These are phyloP conservation scores for Stomatorhinus walkeri DNA, from an alignment of 2,797 vertebrate genomes.

Conservation along the genomic window DNA sequence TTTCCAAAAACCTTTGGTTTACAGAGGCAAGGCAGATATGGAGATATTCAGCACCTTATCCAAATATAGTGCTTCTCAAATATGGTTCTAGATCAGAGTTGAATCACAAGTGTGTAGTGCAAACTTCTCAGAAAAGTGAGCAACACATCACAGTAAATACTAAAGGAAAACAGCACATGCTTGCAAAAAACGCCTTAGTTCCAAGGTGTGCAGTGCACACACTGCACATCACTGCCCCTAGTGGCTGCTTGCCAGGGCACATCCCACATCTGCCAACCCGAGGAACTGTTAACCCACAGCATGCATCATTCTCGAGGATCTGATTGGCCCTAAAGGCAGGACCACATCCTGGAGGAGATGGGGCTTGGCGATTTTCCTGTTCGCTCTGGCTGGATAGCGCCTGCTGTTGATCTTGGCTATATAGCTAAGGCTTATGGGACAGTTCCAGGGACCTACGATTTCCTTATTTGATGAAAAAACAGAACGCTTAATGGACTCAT, in stretches of 20 bases:
- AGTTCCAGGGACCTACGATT: slow-evolving; percentile 1
- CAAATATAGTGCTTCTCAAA: not conserved
- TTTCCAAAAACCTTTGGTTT: not conserved
- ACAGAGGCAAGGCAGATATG: not conserved
- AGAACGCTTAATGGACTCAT: slow-evolving; percentile 5
- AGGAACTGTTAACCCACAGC: not conserved
- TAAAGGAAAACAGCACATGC: not conserved
- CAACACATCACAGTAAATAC: not conserved
- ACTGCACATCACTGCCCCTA: not conserved
- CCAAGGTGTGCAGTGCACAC: not conserved
- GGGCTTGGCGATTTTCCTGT: not conserved
- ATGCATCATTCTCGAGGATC: not conserved
- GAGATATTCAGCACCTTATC: not conserved
- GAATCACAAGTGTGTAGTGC: not conserved
- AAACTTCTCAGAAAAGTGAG: not conserved
- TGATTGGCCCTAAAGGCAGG: not conserved
- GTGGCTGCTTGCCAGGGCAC: not conserved
- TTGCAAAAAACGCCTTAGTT: not conserved
- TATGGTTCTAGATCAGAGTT: not conserved
- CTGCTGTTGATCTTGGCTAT: slow-evolving; percentile 8
- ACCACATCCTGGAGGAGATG: not conserved
- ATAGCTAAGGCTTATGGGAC: slow-evolving; percentile 3
- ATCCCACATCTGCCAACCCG: not conserved
- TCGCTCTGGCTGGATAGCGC: not conserved
- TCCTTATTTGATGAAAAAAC: slow-evolving; percentile 17